Percentiles rank a stretch among this genome's conserved stretches.
Conservation (phyloP, 2,797 vertebrate genomes). For the Pristis pectinata region DNA sequence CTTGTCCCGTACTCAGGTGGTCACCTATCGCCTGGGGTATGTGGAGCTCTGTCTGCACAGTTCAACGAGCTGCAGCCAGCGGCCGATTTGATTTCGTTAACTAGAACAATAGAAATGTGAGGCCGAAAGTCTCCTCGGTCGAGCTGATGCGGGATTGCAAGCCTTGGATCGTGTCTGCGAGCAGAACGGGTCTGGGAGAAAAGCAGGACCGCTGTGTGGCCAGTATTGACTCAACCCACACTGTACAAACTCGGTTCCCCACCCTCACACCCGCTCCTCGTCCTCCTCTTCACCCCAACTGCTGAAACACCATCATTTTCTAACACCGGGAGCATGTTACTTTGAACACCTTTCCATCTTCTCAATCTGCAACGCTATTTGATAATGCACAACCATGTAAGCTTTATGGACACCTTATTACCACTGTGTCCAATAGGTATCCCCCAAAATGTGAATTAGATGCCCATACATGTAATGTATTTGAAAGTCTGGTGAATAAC, state of each 20-base stretch:
- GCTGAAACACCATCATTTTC: not conserved
- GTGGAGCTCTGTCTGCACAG: too few species aligned
- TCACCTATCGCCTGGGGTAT: not conserved
- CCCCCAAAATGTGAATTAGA: not conserved
- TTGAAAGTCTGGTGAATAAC: not conserved
- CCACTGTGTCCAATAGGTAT: not conserved
- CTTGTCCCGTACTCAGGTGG: not conserved
- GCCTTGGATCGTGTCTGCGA: slow-evolving; percentile 42
- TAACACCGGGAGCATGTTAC: not conserved
- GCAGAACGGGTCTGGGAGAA: slow-evolving; percentile 51
- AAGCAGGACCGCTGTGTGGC: slow-evolving; percentile 62
- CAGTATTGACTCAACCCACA: slow-evolving; percentile 68
- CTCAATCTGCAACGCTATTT: not conserved
- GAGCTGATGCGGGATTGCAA: slow-evolving; percentile 40
- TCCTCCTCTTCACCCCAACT: too few species aligned
- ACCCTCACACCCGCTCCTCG: slow-evolving; percentile 41
- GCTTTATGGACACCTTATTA: not conserved
- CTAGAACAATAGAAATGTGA: not conserved
- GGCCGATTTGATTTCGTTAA: not conserved
- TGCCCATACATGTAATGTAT: not conserved
- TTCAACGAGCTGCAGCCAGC: not conserved
- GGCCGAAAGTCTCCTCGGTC: slow-evolving; percentile 8
- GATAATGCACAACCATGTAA: not conserved
- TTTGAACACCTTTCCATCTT: too few species aligned
- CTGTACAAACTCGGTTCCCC: slow-evolving; percentile 60